A percentile compares a stretch with the other conserved stretches of the same genome.
phyloP scores from a whole-genome alignment of 2,888 invertebrate species.

The Disparrhopalites patrizii region DNA sequence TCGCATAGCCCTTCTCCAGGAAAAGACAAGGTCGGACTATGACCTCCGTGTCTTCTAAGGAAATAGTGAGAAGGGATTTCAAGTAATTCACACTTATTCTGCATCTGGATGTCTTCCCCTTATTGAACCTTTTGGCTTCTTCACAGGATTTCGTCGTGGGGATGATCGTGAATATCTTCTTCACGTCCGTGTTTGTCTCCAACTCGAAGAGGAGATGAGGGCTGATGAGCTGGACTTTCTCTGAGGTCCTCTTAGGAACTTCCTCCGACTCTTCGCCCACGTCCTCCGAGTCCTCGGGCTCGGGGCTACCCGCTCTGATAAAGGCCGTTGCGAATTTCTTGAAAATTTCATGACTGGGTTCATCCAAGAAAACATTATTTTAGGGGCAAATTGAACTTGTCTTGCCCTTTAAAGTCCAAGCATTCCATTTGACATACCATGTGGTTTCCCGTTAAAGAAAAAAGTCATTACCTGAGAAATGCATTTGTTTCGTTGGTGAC shows the following conservation, averaged over 20 bases:
- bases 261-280: not conserved
- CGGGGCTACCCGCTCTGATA: slow-evolving; percentile 20
- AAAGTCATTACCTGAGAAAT: slow-evolving; percentile 28
- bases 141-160: not conserved
- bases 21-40: slow-evolving; percentile 40
- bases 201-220: slow-evolving; percentile 43
- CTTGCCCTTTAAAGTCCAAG: not conserved
- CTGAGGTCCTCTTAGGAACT: not conserved
- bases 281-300: not conserved
- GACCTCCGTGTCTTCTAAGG: slow-evolving; percentile 41
- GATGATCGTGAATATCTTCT: slow-evolving; percentile 40
- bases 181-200: slow-evolving; percentile 32
- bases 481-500: slow-evolving; percentile 34
- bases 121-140: slow-evolving; percentile 9
- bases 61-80: slow-evolving; percentile 36
- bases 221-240: slow-evolving; percentile 40
- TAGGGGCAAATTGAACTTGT: not conserved
- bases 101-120: not conserved
- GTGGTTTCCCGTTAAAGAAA: not conserved
- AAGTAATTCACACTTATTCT: slow-evolving; percentile 37
- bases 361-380: not conserved
- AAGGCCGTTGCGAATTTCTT: slow-evolving; percentile 42
- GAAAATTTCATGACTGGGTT: slow-evolving; percentile 44
- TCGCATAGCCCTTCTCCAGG: slow-evolving; percentile 35
- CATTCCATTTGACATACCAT: not conserved